Conservation (phyloP, 2,888 invertebrate species). For the Drosophila emarginata region DNA sequence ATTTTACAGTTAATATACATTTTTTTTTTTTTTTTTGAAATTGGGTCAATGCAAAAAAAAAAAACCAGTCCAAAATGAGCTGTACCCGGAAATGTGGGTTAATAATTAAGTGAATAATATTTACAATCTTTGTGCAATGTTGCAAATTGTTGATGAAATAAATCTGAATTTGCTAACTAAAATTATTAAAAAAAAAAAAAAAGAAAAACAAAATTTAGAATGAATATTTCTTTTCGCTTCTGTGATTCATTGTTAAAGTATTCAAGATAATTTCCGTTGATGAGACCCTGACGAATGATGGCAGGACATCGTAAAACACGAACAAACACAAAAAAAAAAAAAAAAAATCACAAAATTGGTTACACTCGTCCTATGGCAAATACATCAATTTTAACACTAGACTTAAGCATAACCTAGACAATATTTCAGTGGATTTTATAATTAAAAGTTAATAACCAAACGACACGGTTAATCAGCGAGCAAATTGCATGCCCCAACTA, state of each 20-base stretch:
- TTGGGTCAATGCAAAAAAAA: slow-evolving; percentile 54
- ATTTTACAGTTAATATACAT: slow-evolving; percentile 66
- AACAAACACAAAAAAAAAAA: background rate
- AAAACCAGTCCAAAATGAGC: slow-evolving; percentile 26
- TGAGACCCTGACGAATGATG: slow-evolving; percentile 45
- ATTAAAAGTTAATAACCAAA: slow-evolving; percentile 71
- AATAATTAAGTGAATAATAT: slow-evolving; percentile 8
- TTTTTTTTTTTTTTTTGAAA: too few species aligned
- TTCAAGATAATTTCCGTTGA: slow-evolving; percentile 58
- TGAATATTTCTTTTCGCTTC: background rate
- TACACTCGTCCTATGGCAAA: slow-evolving; percentile 33
- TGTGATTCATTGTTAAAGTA: slow-evolving; percentile 52
- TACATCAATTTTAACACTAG: slow-evolving; percentile 43
- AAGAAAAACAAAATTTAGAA: too few species aligned
- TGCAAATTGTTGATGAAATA: too few species aligned
- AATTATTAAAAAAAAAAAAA: too few species aligned
- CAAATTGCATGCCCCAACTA: slow-evolving; percentile 55
- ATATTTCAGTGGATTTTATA: slow-evolving; percentile 54
- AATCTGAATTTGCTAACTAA: too few species aligned
- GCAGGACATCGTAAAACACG: slow-evolving; percentile 56
- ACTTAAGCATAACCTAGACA: slow-evolving; percentile 43
- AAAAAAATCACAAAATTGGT: background rate
- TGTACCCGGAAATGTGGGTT: slow-evolving; percentile 19
- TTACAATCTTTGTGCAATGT: too few species aligned
- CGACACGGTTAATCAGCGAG: slow-evolving; percentile 72